These are phyloP conservation scores for Odontamblyopus rebecca DNA, from an alignment of 2,797 vertebrate species.

Conservation along the genomic window DNA sequence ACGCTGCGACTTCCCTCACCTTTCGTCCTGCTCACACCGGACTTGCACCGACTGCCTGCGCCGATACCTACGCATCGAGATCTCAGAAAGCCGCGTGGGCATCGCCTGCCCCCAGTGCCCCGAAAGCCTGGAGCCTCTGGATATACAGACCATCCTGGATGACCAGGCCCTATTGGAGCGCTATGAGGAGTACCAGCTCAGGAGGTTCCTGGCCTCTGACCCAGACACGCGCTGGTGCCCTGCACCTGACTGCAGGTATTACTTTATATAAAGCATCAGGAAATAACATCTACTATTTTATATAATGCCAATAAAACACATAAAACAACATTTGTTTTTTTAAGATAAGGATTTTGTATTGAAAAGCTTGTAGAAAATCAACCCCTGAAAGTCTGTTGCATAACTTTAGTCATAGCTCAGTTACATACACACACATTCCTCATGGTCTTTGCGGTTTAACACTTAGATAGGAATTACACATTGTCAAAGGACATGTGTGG, in stretches of 20 bases:
- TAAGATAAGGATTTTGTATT: background rate
- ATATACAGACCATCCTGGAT: slow-evolving; percentile 80
- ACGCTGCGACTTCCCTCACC: slow-evolving; percentile 77
- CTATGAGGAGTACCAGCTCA: slow-evolving; percentile 85
- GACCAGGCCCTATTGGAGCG: slow-evolving; percentile 79
- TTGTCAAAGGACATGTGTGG: slow-evolving; percentile 14
- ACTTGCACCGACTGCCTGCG: slow-evolving; percentile 82
- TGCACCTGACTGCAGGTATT: slow-evolving; percentile 85
- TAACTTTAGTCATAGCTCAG: slow-evolving; percentile 34
- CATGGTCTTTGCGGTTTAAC: slow-evolving; percentile 47
- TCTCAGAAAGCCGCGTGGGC: slow-evolving; percentile 83
- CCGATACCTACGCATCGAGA: slow-evolving; percentile 82
- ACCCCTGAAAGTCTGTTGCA: slow-evolving; percentile 25
- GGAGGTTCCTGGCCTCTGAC: slow-evolving; percentile 82
- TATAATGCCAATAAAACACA: background rate
- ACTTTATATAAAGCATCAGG: background rate
- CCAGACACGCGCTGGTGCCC: slow-evolving; percentile 88
- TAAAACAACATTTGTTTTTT: background rate
- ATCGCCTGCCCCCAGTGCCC: slow-evolving; percentile 86
- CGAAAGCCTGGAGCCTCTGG: slow-evolving; percentile 66
- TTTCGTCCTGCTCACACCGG: slow-evolving; percentile 81
- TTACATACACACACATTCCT: slow-evolving; percentile 55
- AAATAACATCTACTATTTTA: background rate
- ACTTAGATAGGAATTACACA: slow-evolving; percentile 48
- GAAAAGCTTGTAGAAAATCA: background rate